These are phyloP conservation scores for Molothrus ater DNA, from an alignment of 2,797 vertebrate genomes.

Conservation along the genomic window DNA sequence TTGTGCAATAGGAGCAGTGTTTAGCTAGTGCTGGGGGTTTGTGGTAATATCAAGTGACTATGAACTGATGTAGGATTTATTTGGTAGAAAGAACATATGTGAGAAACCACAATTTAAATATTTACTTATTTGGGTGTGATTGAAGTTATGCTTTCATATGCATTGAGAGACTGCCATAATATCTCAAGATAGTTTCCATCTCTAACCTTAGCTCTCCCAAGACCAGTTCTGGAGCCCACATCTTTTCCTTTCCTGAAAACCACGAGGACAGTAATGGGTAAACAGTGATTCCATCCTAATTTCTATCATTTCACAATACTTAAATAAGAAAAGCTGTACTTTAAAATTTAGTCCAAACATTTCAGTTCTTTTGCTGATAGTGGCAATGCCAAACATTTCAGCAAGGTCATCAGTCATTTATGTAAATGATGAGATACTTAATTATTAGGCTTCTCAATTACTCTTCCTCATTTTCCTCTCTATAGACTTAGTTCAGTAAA, in stretches of 20 bases:
- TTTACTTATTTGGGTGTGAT: not conserved
- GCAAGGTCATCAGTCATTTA: not conserved
- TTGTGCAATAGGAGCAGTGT: not conserved
- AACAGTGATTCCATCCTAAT: not conserved
- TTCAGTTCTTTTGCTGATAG: not conserved
- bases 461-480: not conserved
- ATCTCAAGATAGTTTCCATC: conserved; percentile 6
- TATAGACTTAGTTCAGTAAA: not conserved
- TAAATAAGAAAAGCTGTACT: not conserved
- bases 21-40: not conserved
- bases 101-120: not conserved
- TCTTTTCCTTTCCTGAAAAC: conserved; percentile 9
- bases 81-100: not conserved
- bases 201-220: conserved; percentile 7
- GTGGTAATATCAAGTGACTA: not conserved
- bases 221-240: not conserved
- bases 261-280: not conserved
- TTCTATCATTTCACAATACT: not conserved
- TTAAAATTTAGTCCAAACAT: not conserved
- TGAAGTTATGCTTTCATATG: not conserved
- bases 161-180: not conserved
- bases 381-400: not conserved
- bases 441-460: not conserved
- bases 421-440: not conserved
- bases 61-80: not conserved